Evolutionary conservation across 2,797 vertebrate genomes (phyloP).

Genomic region (Sciurus vulgaris): DNA sequence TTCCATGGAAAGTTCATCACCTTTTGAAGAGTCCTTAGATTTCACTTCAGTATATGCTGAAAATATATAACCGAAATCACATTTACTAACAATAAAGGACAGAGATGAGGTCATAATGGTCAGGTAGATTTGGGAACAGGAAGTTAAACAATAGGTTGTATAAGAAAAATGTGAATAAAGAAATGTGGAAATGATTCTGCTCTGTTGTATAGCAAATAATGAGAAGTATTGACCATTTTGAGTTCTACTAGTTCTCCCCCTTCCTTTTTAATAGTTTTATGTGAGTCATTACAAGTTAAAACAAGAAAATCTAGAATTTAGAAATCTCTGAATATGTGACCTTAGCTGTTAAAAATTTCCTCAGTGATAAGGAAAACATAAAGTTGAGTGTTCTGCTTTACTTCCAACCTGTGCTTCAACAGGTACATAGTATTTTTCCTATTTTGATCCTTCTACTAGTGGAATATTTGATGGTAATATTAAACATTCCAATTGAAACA

Average conservation of each 20-base stretch:
- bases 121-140: constrained; percentile 13
- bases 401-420: not conserved
- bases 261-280: not conserved
- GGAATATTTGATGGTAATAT: constrained; percentile 29
- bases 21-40: constrained; percentile 91
- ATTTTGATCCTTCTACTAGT: constrained; percentile 7
- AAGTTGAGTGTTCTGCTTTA: constrained; percentile 14
- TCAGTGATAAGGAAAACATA: constrained; percentile 53
- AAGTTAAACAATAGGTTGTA: constrained; percentile 15
- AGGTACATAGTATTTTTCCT: not conserved
- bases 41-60: constrained; percentile 94
- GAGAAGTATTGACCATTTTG: constrained; percentile 7
- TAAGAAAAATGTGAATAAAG: constrained; percentile 35
- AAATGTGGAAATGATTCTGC: constrained; percentile 15
- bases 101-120: constrained; percentile 31
- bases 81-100: constrained; percentile 48
- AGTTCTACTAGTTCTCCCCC: constrained; percentile 37
- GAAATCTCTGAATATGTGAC: constrained; percentile 39
- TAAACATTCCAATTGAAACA: constrained; percentile 44
- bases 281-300: constrained; percentile 45
- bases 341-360: constrained; percentile 15
- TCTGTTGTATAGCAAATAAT: constrained; percentile 24
- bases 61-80: constrained; percentile 83
- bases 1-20: constrained; percentile 92
- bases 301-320: constrained; percentile 57